Conservation (phyloP, 2,888 invertebrate species). For the Dryobota labecula region DNA sequence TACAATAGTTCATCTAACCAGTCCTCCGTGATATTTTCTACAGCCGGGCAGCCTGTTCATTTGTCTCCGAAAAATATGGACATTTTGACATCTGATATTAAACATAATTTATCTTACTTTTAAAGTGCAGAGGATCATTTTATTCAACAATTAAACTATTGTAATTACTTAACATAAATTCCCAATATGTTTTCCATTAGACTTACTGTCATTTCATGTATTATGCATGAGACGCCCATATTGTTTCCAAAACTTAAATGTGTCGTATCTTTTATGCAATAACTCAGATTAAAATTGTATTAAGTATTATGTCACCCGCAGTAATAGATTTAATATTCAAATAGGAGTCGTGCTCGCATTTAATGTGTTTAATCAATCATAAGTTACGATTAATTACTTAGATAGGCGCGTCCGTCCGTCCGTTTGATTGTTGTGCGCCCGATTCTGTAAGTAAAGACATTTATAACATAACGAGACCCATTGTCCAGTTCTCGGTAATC, state of each 20-base stretch:
- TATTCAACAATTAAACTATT: conserved; percentile 81
- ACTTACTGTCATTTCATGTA: conserved; percentile 78
- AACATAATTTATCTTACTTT: conserved; percentile 57
- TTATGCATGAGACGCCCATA: conserved; percentile 85
- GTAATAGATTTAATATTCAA: conserved; percentile 89
- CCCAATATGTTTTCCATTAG: conserved; percentile 82
- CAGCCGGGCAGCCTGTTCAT: conserved; percentile 23
- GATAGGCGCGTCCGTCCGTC: conserved; percentile 84
- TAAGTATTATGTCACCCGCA: conserved; percentile 88
- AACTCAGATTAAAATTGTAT: conserved; percentile 88
- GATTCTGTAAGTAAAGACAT: conserved; percentile 82
- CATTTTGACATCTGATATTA: conserved; percentile 42
- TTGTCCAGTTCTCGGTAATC: conserved; percentile 86
- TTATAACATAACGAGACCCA: conserved; percentile 82
- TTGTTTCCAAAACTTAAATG: conserved; percentile 86
- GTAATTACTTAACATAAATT: conserved; percentile 84
- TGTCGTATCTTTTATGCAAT: conserved; percentile 85
- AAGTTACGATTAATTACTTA: conserved; percentile 89
- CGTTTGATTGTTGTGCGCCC: conserved; percentile 76
- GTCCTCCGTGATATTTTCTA: conserved; percentile 61
- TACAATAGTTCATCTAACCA: conserved; percentile 71
- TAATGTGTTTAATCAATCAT: conserved; percentile 90
- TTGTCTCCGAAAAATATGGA: conserved; percentile 35
- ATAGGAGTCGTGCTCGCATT: conserved; percentile 87
- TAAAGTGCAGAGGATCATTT: conserved; percentile 56